A percentile compares a stretch with the other conserved stretches of the same genome.
Conservation (phyloP, 2,797 vertebrate genomes). For the Thaleichthys pacificus region DNA sequence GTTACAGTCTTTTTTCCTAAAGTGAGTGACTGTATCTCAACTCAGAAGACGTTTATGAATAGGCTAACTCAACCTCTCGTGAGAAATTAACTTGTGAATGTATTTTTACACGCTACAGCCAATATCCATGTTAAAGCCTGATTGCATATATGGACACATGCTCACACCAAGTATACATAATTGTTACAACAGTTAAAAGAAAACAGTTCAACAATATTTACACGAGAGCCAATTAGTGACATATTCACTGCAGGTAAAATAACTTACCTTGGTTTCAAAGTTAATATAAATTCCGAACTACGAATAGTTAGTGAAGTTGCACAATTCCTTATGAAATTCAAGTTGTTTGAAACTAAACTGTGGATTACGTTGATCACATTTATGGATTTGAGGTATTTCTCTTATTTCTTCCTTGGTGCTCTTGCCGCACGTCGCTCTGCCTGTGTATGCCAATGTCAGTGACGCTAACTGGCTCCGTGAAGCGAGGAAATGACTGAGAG, state of each 20-base stretch:
- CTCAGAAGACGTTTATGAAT: too few relatives aligned
- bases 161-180: too few relatives aligned
- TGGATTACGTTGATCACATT: constrained; percentile 60
- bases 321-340: constrained; percentile 44
- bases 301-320: constrained; percentile 9
- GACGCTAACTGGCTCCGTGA: constrained; percentile 46
- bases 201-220: too few relatives aligned
- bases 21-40: not conserved
- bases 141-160: too few relatives aligned
- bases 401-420: constrained; percentile 43
- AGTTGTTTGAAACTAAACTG: constrained; percentile 28
- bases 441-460: constrained; percentile 49
- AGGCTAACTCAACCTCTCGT: too few relatives aligned
- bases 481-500: constrained; percentile 60
- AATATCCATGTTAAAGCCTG: too few relatives aligned
- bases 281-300: constrained; percentile 54
- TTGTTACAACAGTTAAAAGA: too few relatives aligned
- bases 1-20: not conserved
- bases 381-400: constrained; percentile 41
- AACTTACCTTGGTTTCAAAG: constrained; percentile 59
- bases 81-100: too few relatives aligned
- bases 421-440: constrained; percentile 49
- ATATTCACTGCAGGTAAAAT: not conserved
- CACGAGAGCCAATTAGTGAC: too few relatives aligned
- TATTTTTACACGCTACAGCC: too few relatives aligned